These are phyloP conservation scores for Andinoacara biseriatus DNA, from an alignment of 2,113 vertebrate genomes.

Conservation along the genomic window DNA sequence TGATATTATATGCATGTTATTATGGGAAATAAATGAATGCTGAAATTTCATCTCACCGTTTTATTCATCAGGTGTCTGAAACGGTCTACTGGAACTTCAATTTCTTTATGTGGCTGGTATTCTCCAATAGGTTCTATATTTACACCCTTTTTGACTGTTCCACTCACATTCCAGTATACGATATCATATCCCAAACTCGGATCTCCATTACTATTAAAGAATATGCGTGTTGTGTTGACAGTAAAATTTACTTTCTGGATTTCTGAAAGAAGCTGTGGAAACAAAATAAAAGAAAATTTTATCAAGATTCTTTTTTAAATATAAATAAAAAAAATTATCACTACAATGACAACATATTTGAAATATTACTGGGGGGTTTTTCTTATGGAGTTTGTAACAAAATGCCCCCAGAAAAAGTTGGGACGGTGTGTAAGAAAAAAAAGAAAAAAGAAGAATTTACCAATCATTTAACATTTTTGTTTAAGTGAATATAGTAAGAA, in stretches of 20 bases:
- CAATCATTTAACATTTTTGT: too few species aligned
- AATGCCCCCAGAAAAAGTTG: too few species aligned
- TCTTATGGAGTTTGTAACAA: too few species aligned
- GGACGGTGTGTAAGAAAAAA: too few species aligned
- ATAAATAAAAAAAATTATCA: too few species aligned
- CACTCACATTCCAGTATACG: conserved; percentile 42
- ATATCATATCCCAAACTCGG: conserved; percentile 63
- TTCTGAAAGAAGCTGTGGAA: conserved; percentile 46
- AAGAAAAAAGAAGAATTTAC: too few species aligned
- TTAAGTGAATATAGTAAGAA: too few species aligned
- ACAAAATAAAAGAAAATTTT: background rate
- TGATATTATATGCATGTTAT: background rate
- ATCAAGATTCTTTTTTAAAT: too few species aligned
- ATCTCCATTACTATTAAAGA: conserved; percentile 45
- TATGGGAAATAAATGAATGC: background rate
- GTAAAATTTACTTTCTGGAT: conserved; percentile 55
- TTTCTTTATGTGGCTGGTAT: conserved; percentile 25
- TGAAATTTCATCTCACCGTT: conserved; percentile 23
- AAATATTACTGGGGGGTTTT: too few species aligned
- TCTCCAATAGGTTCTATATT: conserved; percentile 43
- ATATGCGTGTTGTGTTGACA: conserved; percentile 30
- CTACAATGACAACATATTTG: too few species aligned
- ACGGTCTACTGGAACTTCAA: background rate
- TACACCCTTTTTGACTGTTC: background rate
- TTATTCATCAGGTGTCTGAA: background rate